Conservation (phyloP, 2,113 vertebrate genomes). For the Actinemys pallida region DNA sequence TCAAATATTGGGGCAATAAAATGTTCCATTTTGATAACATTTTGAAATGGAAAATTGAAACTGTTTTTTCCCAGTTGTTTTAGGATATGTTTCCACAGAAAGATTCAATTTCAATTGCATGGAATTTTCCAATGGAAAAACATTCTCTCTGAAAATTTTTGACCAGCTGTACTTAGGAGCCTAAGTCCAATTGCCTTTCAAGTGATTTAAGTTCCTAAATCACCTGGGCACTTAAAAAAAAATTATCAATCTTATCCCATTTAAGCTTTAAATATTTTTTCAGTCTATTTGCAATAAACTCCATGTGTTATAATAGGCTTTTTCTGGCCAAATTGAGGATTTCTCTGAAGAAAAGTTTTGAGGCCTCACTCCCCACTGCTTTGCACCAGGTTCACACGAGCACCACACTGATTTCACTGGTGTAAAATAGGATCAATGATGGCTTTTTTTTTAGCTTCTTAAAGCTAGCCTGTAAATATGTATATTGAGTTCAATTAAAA, state of each 20-base stretch:
- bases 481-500: slow-evolving; percentile 31
- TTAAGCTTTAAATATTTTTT: slow-evolving; percentile 48
- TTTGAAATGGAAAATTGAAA: slow-evolving; percentile 20
- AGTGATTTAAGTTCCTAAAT: slow-evolving; percentile 9
- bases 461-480: slow-evolving; percentile 31
- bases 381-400: slow-evolving; percentile 27
- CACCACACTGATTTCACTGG: slow-evolving; percentile 36
- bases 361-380: not conserved
- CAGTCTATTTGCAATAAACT: not conserved
- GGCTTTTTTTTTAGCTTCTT: not conserved
- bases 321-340: slow-evolving; percentile 12
- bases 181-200: not conserved
- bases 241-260: slow-evolving; percentile 37
- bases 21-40: not conserved
- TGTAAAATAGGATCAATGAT: slow-evolving; percentile 61
- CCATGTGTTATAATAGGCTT: not conserved
- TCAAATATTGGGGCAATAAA: not conserved
- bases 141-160: not conserved
- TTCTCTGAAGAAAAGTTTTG: not conserved
- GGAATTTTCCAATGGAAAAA: not conserved
- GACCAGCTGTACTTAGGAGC: not conserved
- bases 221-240: not conserved
- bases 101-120: not conserved
- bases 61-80: not conserved
- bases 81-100: not conserved